A percentile compares a stretch with the other conserved stretches of the same genome.
Evolutionary conservation across 2,797 vertebrate genomes (phyloP).

Genomic region (Emydoidea blandingii): DNA sequence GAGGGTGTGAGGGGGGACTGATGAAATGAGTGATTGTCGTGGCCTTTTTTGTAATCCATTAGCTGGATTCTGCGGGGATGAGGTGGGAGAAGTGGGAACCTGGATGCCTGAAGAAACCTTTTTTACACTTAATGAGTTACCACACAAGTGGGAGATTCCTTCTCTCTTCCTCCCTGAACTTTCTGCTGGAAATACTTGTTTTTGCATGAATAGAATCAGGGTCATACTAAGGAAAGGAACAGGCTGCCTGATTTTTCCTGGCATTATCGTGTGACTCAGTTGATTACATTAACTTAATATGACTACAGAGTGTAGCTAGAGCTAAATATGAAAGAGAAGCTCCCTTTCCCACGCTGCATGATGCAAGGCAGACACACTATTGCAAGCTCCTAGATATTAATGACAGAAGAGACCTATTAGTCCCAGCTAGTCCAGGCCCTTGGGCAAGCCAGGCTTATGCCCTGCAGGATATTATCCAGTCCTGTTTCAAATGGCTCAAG

Average conservation of each 20-base stretch:
- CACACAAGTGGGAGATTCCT: not conserved
- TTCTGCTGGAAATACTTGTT: conserved; percentile 56
- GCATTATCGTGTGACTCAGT: conserved; percentile 31
- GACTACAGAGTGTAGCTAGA: conserved; percentile 19
- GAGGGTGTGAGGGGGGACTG: not conserved
- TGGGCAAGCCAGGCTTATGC: rapidly evolving
- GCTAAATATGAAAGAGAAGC: conserved; percentile 25
- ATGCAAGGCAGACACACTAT: not conserved
- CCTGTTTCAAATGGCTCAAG: not conserved
- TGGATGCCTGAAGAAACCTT: not conserved
- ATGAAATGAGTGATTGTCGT: not conserved
- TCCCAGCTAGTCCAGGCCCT: not conserved
- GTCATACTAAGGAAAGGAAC: not conserved
- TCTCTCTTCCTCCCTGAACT: not conserved
- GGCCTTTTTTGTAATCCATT: not conserved
- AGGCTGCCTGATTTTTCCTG: conserved; percentile 11
- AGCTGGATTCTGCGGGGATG: not conserved
- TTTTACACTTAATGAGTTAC: not conserved
- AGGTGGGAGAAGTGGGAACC: not conserved
- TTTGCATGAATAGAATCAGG: conserved; percentile 49
- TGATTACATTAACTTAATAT: conserved; percentile 52
- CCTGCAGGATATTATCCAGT: not conserved
- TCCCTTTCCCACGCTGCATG: not conserved
- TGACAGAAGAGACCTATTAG: not conserved
- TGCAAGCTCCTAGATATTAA: not conserved